phyloP scores from a whole-genome alignment of 2,888 invertebrate species.

The Campoplex nolae region DNA sequence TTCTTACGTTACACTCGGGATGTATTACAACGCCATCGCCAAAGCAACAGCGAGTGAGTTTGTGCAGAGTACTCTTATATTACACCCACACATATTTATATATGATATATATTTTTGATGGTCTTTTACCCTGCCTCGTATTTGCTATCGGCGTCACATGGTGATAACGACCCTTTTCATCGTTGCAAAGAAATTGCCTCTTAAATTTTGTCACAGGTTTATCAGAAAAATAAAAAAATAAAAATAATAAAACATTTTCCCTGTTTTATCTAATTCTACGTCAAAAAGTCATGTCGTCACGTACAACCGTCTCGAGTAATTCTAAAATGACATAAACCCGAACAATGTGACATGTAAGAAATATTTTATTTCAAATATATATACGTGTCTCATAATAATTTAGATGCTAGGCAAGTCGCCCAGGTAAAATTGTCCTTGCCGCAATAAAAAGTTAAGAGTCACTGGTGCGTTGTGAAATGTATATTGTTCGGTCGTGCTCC shows the following conservation, averaged over 20 bases:
- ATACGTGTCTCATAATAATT: constrained; percentile 31
- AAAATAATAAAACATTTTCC: not conserved
- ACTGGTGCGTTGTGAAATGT: constrained; percentile 17
- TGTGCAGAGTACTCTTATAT: constrained; percentile 15
- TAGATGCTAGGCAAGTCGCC: constrained; percentile 20
- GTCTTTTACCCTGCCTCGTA: constrained; percentile 25
- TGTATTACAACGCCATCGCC: constrained; percentile 30
- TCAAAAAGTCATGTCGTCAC: not conserved
- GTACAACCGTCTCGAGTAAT: constrained; percentile 1
- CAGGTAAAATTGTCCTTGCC: constrained; percentile 31
- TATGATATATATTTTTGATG: constrained; percentile 24
- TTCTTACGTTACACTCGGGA: constrained; percentile 57
- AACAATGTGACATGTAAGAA: not conserved
- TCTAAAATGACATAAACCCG: constrained; percentile 12
- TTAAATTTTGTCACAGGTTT: not conserved
- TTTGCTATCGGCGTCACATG: constrained; percentile 36
- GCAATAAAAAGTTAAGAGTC: constrained; percentile 52
- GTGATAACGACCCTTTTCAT: constrained; percentile 50
- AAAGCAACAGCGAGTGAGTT: constrained; percentile 36
- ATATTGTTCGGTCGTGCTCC: constrained; percentile 29
- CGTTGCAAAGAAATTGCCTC: constrained; percentile 23
- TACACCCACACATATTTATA: constrained; percentile 6
- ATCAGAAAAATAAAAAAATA: constrained; percentile 5
- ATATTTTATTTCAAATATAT: constrained; percentile 10
- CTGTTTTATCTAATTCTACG: constrained; percentile 1